Conservation (phyloP, 1,140 invertebrate genomes). For the Calephelis nemesis region DNA sequence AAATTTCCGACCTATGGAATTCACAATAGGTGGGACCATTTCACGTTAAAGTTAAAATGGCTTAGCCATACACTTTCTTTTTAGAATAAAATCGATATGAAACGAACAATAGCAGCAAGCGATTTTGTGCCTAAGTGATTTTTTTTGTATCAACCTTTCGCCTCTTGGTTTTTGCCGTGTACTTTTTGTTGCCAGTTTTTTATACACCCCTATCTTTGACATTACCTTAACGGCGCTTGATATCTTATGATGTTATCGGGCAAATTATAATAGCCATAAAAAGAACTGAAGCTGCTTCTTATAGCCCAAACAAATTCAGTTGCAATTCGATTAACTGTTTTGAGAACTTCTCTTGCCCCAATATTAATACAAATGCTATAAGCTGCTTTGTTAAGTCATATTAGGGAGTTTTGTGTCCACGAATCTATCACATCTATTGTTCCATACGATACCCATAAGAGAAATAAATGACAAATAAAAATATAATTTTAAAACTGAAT, state of each 20-base stretch:
- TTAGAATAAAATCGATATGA: constrained; percentile 43
- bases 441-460: no score
- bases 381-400: not conserved
- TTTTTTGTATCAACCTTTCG: constrained; percentile 67
- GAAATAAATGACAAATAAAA: no score
- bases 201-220: constrained; percentile 65
- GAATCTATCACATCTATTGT: no score
- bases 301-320: constrained; percentile 61
- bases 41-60: constrained; percentile 57
- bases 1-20: constrained; percentile 74
- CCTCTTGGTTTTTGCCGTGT: constrained; percentile 67
- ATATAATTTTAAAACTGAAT: no score
- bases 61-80: constrained; percentile 43
- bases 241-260: constrained; percentile 59
- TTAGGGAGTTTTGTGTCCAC: no score
- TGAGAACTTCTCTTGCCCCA: constrained; percentile 25
- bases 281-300: constrained; percentile 42
- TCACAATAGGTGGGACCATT: constrained; percentile 72
- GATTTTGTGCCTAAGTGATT: constrained; percentile 52
- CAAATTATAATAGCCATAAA: constrained; percentile 68
- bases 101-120: constrained; percentile 40
- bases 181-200: constrained; percentile 45
- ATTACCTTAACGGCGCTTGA: constrained; percentile 69
- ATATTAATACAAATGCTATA: not conserved
- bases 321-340: constrained; percentile 40